Percentiles rank a stretch among this genome's conserved stretches.
phyloP scores from a whole-genome alignment of 1,140 invertebrate species.

The Procambarus clarkii region DNA sequence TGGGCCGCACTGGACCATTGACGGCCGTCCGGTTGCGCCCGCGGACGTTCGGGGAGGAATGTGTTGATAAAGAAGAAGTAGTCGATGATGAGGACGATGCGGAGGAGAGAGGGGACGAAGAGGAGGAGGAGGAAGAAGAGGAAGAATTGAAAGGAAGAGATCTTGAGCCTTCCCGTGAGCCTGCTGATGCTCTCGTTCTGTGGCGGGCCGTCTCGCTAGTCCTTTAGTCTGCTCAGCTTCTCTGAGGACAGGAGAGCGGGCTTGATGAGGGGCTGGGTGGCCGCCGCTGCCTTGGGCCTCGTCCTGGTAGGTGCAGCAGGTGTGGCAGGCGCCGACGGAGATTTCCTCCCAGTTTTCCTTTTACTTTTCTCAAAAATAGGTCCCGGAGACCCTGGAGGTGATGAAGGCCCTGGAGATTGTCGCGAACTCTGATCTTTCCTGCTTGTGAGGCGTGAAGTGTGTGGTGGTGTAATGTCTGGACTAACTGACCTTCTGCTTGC shows the following conservation, averaged over 20 bases:
- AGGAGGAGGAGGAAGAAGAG: background rate
- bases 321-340: conserved; percentile 3
- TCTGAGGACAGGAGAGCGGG: conserved; percentile 52
- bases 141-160: background rate
- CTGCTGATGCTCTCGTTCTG: conserved; percentile 5
- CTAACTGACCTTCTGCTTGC: background rate
- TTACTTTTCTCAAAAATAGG: conserved; percentile 7
- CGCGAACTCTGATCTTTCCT: background rate
- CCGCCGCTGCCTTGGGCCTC: conserved; percentile 19
- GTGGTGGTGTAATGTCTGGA: background rate
- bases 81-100: conserved; percentile 55
- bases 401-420: background rate
- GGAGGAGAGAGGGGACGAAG: conserved; percentile 27
- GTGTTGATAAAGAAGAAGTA: conserved; percentile 28
- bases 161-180: background rate
- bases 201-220: background rate
- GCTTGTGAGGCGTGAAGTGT: conserved; percentile 23
- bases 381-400: background rate
- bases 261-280: conserved; percentile 40
- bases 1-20: conserved; percentile 48
- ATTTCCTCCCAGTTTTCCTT: conserved; percentile 33
- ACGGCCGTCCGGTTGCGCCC: conserved; percentile 16
- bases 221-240: conserved; percentile 31
- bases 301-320: background rate
- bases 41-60: background rate